A percentile compares a stretch with the other conserved stretches of the same genome.
Conservation (phyloP, 1,140 invertebrate genomes). For the Rhagoletis pomonella region DNA sequence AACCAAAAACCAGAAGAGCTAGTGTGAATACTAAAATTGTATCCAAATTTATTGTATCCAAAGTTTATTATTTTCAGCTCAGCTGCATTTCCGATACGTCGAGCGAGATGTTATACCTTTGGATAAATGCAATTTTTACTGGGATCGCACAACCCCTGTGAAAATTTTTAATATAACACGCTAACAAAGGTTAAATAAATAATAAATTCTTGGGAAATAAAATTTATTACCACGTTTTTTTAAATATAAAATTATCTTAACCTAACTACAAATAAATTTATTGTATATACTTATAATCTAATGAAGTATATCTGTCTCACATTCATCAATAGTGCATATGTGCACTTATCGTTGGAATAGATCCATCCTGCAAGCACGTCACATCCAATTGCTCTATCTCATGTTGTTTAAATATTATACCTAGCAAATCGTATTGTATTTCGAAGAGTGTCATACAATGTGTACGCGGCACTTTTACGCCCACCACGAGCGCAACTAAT, state of each 20-base stretch:
- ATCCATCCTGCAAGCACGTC: conserved; percentile 69
- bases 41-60: background rate
- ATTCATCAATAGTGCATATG: conserved; percentile 33
- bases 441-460: conserved; percentile 64
- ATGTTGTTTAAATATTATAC: conserved; percentile 71
- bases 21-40: too few species aligned
- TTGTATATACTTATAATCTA: background rate
- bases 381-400: conserved; percentile 72
- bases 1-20: too few species aligned
- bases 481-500: conserved; percentile 67
- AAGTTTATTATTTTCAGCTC: conserved; percentile 31
- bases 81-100: conserved; percentile 10
- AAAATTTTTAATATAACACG: conserved; percentile 55
- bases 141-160: conserved; percentile 57
- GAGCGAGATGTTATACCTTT: conserved; percentile 18
- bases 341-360: conserved; percentile 68
- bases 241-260: conserved; percentile 1
- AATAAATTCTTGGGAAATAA: background rate
- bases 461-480: conserved; percentile 70
- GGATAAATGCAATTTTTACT: conserved; percentile 55
- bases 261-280: conserved; percentile 30
- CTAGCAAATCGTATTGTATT: conserved; percentile 69
- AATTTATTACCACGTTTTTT: background rate
- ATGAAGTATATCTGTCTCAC: background rate
- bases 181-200: background rate